Evolutionary conservation across 2,797 vertebrate genomes (phyloP).

Genomic region (Sciaenops ocellatus): DNA sequence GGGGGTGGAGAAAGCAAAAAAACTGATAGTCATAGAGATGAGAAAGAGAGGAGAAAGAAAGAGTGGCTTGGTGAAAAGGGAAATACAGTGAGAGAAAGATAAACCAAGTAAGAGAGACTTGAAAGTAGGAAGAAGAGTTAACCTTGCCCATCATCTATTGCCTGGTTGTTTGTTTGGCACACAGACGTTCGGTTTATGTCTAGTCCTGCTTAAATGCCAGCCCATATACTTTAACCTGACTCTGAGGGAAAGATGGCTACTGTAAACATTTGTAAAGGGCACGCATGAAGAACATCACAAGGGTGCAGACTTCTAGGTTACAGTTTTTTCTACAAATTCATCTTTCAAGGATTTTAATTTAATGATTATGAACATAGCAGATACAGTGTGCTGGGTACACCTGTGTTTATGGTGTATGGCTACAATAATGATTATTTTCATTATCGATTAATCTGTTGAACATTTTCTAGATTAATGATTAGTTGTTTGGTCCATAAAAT

Average conservation of each 20-base stretch:
- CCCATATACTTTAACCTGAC: conserved; percentile 66
- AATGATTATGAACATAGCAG: background rate
- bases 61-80: background rate
- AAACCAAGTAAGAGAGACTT: background rate
- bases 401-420: too few species aligned
- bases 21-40: too few species aligned
- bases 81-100: background rate
- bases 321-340: background rate
- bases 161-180: conserved; percentile 72
- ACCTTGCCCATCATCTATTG: conserved; percentile 38
- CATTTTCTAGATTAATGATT: too few species aligned
- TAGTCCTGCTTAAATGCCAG: conserved; percentile 64
- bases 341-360: too few species aligned
- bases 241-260: conserved; percentile 30
- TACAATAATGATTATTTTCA: too few species aligned
- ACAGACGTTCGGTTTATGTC: conserved; percentile 69
- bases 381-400: too few species aligned
- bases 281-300: conserved; percentile 18
- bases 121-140: conserved; percentile 16
- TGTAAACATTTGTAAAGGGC: conserved; percentile 62
- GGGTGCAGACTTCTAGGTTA: background rate
- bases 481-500: too few species aligned
- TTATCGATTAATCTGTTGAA: too few species aligned
- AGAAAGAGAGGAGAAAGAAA: background rate
- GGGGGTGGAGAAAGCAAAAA: background rate